A percentile compares a stretch with the other conserved stretches of the same genome.
phyloP scores from a whole-genome alignment of 2,113 vertebrate species.

The Plectropomus leopardus region DNA sequence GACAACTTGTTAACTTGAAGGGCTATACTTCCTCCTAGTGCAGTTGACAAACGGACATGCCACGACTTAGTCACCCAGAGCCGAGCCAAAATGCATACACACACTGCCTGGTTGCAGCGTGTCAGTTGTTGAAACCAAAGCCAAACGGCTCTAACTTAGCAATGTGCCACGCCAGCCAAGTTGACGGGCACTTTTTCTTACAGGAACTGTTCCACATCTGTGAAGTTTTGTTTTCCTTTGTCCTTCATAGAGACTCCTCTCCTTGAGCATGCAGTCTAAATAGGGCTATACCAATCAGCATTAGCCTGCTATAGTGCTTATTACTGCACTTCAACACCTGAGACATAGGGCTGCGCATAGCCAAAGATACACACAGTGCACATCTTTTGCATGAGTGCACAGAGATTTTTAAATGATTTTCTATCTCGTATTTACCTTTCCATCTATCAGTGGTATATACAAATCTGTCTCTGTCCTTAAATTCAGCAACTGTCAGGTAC shows the following conservation, averaged over 20 bases:
- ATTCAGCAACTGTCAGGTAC: conserved; percentile 6
- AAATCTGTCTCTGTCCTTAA: conserved; percentile 37
- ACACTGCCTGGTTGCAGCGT: conserved; percentile 76
- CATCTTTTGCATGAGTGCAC: conserved; percentile 72
- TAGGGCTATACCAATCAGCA: conserved; percentile 70
- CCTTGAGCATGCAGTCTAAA: conserved; percentile 67
- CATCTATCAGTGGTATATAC: conserved; percentile 23
- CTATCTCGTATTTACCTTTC: conserved; percentile 39
- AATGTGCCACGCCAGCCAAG: conserved; percentile 54
- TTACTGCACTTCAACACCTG: conserved; percentile 59
- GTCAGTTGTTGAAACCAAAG: conserved; percentile 71
- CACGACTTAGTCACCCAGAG: conserved; percentile 34
- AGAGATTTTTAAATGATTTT: conserved; percentile 41
- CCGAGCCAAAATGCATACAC: conserved; percentile 62
- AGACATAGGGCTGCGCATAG: conserved; percentile 59
- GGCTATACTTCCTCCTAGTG: conserved; percentile 67
- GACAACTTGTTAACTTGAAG: conserved; percentile 67
- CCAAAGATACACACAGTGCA: conserved; percentile 77
- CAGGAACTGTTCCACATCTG: conserved; percentile 45
- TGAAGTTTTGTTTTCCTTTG: conserved; percentile 33
- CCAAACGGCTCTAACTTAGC: conserved; percentile 53
- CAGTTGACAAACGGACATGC: conserved; percentile 41
- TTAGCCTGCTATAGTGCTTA: conserved; percentile 52
- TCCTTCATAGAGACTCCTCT: conserved; percentile 28
- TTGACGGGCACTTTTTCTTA: conserved; percentile 21